Evolutionary conservation across 1,140 invertebrate species (phyloP).

Genomic region (Zaprionus davidi): DNA sequence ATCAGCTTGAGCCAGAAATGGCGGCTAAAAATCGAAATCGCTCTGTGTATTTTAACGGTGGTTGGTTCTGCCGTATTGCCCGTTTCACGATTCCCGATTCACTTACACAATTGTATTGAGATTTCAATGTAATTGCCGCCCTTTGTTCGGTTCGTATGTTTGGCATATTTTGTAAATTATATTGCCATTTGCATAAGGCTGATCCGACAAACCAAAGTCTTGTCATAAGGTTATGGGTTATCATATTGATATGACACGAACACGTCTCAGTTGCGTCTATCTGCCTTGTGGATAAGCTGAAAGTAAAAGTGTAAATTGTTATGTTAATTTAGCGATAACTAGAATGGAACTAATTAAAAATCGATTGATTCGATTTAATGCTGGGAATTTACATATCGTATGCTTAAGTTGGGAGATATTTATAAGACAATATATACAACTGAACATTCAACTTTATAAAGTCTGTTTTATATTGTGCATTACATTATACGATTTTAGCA

Average conservation of each 20-base stretch:
- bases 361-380: not conserved
- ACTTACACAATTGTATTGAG: conserved; percentile 38
- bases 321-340: not conserved
- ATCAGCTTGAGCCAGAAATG: conserved; percentile 63
- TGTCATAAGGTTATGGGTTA: conserved; percentile 3
- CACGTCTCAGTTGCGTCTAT: conserved; percentile 12
- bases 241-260: conserved; percentile 21
- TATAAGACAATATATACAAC: no score
- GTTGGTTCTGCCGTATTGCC: conserved; percentile 49
- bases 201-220: not conserved
- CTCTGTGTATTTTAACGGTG: conserved; percentile 52
- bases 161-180: conserved; percentile 75
- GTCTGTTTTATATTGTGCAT: no score
- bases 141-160: conserved; percentile 64
- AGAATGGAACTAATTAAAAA: not conserved
- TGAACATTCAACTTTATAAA: no score
- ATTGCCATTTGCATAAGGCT: conserved; percentile 58
- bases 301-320: not conserved
- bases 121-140: conserved; percentile 68
- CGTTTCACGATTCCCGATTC: conserved; percentile 12
- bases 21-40: conserved; percentile 67
- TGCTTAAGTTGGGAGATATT: no score
- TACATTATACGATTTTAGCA: no score
- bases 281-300: not conserved
- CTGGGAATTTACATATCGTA: not conserved